These are phyloP conservation scores for Pteropus alecto DNA, from an alignment of 2,113 vertebrate genomes.

Conservation along the genomic window DNA sequence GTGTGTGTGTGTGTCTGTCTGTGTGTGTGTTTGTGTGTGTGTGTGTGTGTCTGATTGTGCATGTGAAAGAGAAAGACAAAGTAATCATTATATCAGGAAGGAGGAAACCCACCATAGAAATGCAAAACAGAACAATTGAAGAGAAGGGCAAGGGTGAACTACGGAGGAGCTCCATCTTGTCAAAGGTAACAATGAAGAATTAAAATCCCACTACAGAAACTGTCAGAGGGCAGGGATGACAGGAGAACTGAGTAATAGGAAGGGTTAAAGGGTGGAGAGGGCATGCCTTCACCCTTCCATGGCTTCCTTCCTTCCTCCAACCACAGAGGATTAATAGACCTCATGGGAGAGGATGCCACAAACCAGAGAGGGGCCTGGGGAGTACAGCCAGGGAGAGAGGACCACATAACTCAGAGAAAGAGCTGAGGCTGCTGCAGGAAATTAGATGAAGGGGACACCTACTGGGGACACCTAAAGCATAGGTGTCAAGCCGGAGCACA, in stretches of 20 bases:
- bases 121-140: constrained; percentile 50
- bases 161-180: background rate
- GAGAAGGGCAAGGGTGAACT: constrained; percentile 12
- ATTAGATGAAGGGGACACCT: too few species aligned
- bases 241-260: background rate
- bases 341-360: background rate
- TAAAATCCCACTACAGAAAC: constrained; percentile 12
- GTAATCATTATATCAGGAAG: constrained; percentile 48
- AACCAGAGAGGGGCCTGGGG: background rate
- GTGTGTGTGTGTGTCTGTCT: background rate
- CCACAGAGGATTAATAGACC: background rate
- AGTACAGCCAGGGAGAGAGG: background rate
- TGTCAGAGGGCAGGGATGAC: constrained; percentile 38
- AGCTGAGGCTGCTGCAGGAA: background rate
- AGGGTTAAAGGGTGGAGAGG: background rate
- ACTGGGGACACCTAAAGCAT: background rate
- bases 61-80: constrained; percentile 22
- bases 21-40: background rate
- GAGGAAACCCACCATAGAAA: constrained; percentile 62
- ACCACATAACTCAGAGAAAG: background rate
- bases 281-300: background rate
- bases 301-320: background rate
- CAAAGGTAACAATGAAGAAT: constrained; percentile 53
- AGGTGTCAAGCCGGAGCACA: background rate
- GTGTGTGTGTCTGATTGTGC: background rate